Base-by-base conservation (phyloP, 92 coral and sea anemone species). In the Chrysogorgia sp. region DNA sequence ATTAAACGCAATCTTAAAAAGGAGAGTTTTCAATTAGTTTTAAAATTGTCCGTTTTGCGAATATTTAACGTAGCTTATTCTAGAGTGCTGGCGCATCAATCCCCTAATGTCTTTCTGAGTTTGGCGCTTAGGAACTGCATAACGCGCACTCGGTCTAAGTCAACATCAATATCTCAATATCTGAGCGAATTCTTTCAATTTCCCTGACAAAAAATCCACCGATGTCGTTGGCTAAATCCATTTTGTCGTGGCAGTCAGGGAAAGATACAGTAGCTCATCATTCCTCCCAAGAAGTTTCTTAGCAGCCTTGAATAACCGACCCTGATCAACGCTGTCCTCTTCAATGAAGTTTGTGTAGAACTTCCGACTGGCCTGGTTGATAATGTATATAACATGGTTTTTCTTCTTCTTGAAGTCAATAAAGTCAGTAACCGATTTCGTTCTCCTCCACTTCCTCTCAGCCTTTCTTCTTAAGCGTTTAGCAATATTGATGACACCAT, bases 331-430 rank as follows among this genome's bases (percentile, higher is more conserved):
- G 30, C 48, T 31, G 20, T 74, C 56, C 67, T 55, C 78, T 29
- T 74, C 67, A 58, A 74, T 74, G 48, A 74, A 74, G 25, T 74
- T 74, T 3, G 66, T 74, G 21, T 74, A 74, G 29, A 74, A 74
- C 48, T 74, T 66, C 29, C 31, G 80, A 29, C 68, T 28, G 15
- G 67, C 67, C 40, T 61, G 34, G 40, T 61, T 61, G 40, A 61
- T 61, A 26, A 61, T 28, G 21, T 61, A 26, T 5, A 22, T 61
- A 61, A 61, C 67, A 61, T 26, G n/a, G 40, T 61, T 61, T 61
- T 31, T 28, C 67, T 29, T 61, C 37, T 26, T 61, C 40, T 61
- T 61, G 34, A 61, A 61, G 40, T 28, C 67, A 61, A 61, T 56
- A 32, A 1, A 22, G 29, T 56, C 67, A 28, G 34, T 26, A 61